These are phyloP conservation scores for Anguilla obscura DNA, from an alignment of 2,797 vertebrate genomes.

Conservation along the genomic window DNA sequence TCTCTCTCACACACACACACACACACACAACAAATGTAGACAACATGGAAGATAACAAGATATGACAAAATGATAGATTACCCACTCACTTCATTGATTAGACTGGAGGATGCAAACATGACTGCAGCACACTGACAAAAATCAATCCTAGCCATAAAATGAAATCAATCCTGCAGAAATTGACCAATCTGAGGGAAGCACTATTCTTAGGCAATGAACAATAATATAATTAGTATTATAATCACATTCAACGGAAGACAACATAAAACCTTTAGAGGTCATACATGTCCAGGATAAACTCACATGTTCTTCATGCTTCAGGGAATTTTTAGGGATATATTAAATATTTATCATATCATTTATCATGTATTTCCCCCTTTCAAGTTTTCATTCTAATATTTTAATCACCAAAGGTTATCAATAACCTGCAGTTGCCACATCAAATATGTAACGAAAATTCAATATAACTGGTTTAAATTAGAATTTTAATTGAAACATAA, in stretches of 20 bases:
- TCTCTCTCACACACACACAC: neutral
- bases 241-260: conserved; percentile 36
- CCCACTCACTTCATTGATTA: conserved; percentile 48
- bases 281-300: neutral
- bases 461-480: neutral
- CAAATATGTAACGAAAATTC: neutral
- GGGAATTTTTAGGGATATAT: neutral
- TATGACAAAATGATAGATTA: conserved; percentile 59
- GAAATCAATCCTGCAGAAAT: conserved; percentile 53
- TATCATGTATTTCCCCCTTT: neutral
- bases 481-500: neutral
- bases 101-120: conserved; percentile 51
- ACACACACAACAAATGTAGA: conserved; percentile 30
- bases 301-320: neutral
- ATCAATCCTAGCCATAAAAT: conserved; percentile 54
- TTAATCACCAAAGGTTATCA: neutral
- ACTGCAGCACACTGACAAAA: conserved; percentile 47
- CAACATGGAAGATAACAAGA: conserved; percentile 43
- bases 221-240: conserved; percentile 18
- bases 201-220: conserved; percentile 27
- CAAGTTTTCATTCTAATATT: neutral
- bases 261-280: conserved; percentile 4
- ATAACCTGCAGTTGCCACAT: neutral
- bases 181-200: conserved; percentile 44
- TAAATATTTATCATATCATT: neutral